A percentile compares a stretch with the other conserved stretches of the same genome.
phyloP scores from a whole-genome alignment of 2,888 invertebrate genomes.

The Podabrus alpinus region DNA sequence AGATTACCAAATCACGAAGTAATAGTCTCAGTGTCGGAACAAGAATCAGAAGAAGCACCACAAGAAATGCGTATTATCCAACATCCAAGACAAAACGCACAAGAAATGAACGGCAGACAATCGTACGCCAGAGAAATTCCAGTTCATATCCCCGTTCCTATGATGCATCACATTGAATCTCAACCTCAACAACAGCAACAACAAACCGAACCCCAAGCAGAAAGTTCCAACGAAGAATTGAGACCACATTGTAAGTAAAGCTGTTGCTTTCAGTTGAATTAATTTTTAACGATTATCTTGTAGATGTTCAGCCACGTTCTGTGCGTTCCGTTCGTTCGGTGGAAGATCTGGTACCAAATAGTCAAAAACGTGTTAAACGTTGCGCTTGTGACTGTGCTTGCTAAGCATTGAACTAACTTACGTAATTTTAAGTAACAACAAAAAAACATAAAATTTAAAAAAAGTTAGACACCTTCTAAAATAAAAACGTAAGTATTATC shows the following conservation, averaged over 20 bases:
- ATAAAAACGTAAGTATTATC: background rate
- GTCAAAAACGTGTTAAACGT: conserved; percentile 71
- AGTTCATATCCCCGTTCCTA: conserved; percentile 52
- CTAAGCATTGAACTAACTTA: conserved; percentile 45
- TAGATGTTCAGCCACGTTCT: conserved; percentile 83
- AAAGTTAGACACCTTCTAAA: background rate
- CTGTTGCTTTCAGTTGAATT: conserved; percentile 5
- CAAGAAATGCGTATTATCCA: conserved; percentile 44
- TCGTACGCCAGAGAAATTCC: conserved; percentile 51
- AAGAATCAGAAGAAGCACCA: conserved; percentile 30
- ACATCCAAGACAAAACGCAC: conserved; percentile 49
- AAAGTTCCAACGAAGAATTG: conserved; percentile 54
- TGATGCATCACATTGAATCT: conserved; percentile 47
- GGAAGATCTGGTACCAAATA: conserved; percentile 55
- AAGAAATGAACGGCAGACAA: conserved; percentile 53
- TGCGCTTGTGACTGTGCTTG: conserved; percentile 78
- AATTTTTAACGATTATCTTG: conserved; percentile 41
- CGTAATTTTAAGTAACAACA: background rate
- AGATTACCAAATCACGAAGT: conserved; percentile 51
- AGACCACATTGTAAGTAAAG: conserved; percentile 77
- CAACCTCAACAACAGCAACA: conserved; percentile 50
- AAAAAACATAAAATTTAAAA: background rate
- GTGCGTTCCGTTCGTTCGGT: conserved; percentile 50
- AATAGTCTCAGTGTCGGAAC: conserved; percentile 49
- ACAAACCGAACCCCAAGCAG: conserved; percentile 3